Percentiles rank a stretch among this genome's conserved stretches.
These are phyloP conservation scores for Hartigia nigra DNA, from an alignment of 2,888 invertebrate genomes.

Conservation along the genomic window DNA sequence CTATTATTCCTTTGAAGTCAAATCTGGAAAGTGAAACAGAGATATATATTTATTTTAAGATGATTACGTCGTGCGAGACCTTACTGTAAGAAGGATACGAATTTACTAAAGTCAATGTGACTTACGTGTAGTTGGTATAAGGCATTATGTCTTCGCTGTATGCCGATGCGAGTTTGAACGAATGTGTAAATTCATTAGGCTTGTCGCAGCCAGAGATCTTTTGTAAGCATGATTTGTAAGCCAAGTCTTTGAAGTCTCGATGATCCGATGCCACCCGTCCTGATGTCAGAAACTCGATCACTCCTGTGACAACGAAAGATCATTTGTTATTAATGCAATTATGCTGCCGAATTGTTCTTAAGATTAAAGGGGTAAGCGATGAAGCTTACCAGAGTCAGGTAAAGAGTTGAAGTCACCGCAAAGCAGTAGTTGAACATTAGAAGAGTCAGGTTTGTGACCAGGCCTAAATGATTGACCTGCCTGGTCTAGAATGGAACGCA, in stretches of 20 bases:
- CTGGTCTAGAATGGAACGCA: slow-evolving; percentile 88
- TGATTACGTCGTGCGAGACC: background rate
- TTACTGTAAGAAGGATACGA: background rate
- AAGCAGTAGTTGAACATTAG: slow-evolving; percentile 89
- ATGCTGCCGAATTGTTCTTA: no score
- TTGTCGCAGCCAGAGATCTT: slow-evolving; percentile 90
- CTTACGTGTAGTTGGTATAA: slow-evolving; percentile 98
- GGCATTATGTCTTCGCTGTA: slow-evolving; percentile 97
- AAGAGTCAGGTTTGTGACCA: slow-evolving; percentile 78
- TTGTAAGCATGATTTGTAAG: slow-evolving; percentile 90
- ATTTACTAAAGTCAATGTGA: slow-evolving; percentile 32
- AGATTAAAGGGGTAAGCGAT: background rate
- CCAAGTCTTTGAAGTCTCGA: slow-evolving; percentile 95
- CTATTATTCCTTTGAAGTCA: slow-evolving; percentile 99
- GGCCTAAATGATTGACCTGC: slow-evolving; percentile 82
- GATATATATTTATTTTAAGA: background rate
- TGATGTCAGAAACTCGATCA: slow-evolving; percentile 93
- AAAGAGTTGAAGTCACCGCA: slow-evolving; percentile 99
- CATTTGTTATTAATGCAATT: background rate
- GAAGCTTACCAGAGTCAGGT: slow-evolving; percentile 86
- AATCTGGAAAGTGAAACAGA: slow-evolving; percentile 75
- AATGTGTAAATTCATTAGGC: slow-evolving; percentile 91
- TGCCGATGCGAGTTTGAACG: slow-evolving; percentile 94
- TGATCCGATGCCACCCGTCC: slow-evolving; percentile 93
- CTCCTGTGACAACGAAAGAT: slow-evolving; percentile 72